Base-by-base conservation (phyloP, 2,113 vertebrate species). In the Plectropomus leopardus region DNA sequence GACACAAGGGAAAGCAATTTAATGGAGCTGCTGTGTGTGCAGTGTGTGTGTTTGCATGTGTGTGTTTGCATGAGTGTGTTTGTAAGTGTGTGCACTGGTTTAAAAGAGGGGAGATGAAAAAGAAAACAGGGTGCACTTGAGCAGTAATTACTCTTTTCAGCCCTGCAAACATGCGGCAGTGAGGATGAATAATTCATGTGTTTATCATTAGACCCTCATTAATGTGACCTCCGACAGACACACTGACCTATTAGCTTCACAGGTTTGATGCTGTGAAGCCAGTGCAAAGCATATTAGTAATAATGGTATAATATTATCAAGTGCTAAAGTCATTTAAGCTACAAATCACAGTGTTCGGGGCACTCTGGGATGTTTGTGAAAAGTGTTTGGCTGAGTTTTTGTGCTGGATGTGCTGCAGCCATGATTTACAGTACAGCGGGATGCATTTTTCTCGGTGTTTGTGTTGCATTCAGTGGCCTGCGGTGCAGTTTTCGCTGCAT, bases 121-220 rank as follows among this genome's bases (percentile, higher is more conserved):
- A 19, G 67, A 32, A 5, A 61, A 64, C 64, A 26, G 59, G 3
- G 9, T 53, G 51, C 23, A 44, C 76, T 53, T 72, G 23, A 32
- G 48, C 17, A 9, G 48, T 23, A 76, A 82, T 86, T 84, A 80
- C 78, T 80, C 21, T 64, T 76, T 64, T 66, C 23, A 59, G n/a
- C 40, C 34, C 7, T n/a, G 3, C 21, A 75, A 73, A 77, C 44
- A 59, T 74, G 59, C 59, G 72, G 75, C 19, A 21, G 50, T 1
- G 9, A 36, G 21, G 51, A 45, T 91, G 76, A 85, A 91, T 89
- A 81, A 89, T 88, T 78, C 36, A 89, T 81, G 40, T 80, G 78
- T 84, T 82, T 75, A 73, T 86, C 69, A 65, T 68, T 15, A 65
- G 51, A 58, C 36, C 45, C 72, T 86, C 85, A 78, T 88, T 91